phyloP scores from a whole-genome alignment of 2,113 vertebrate genomes.

The Mormoops blainvillei region DNA sequence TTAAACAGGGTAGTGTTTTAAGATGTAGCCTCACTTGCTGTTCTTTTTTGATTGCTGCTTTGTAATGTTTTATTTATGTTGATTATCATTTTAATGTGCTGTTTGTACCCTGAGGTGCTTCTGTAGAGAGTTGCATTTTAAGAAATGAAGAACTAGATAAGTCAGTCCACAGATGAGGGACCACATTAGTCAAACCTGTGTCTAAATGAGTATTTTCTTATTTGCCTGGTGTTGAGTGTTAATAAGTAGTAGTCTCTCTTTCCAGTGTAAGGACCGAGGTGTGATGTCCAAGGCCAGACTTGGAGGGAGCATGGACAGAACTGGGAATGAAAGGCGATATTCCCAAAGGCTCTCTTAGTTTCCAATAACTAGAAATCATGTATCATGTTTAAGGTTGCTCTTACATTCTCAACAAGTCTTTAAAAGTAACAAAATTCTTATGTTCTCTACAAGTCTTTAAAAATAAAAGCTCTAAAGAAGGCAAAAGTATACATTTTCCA shows the following conservation, averaged over 20 bases:
- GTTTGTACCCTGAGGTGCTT: neutral
- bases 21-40: neutral
- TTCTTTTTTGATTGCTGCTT: slow-evolving; percentile 3
- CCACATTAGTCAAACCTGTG: neutral
- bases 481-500: slow-evolving; percentile 34
- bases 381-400: slow-evolving; percentile 2
- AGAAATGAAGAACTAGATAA: slow-evolving; percentile 33
- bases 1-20: slow-evolving; percentile 8
- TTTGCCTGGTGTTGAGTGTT: neutral
- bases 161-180: neutral
- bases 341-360: neutral
- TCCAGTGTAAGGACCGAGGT: neutral
- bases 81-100: slow-evolving; percentile 39
- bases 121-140: neutral
- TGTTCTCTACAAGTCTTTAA: neutral
- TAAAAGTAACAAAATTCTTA: neutral
- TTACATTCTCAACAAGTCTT: neutral
- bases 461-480: neutral
- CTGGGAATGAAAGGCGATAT: neutral
- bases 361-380: neutral
- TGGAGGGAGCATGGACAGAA: neutral
- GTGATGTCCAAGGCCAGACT: neutral
- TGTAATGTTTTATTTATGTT: slow-evolving; percentile 25
- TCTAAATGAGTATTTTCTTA: neutral
- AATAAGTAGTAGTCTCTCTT: neutral